Percentiles rank a stretch among this genome's conserved stretches.
Conservation (phyloP, 2,888 invertebrate genomes). For the Athetis lepigone region DNA sequence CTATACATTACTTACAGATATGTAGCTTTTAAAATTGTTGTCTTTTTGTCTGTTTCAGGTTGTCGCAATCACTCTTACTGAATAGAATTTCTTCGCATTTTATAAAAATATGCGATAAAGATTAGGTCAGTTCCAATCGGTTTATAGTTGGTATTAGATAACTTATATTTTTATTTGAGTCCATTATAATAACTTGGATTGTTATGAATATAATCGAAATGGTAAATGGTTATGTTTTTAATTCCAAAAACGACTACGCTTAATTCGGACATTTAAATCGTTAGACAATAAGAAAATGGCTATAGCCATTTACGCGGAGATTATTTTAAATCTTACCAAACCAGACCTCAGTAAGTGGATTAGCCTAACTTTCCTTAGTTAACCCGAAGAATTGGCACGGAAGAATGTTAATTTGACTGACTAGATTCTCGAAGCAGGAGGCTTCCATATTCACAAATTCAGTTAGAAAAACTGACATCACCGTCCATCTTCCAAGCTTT, state of each 20-base stretch:
- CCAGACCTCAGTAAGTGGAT: constrained; percentile 27
- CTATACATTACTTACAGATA: too few species aligned
- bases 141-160: too few species aligned
- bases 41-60: too few species aligned
- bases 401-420: not conserved
- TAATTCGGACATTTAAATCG: constrained; percentile 20
- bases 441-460: not conserved
- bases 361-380: constrained; percentile 15
- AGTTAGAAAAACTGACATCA: constrained; percentile 6
- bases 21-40: too few species aligned
- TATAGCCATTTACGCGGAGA: constrained; percentile 23
- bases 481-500: constrained; percentile 32
- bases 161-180: too few species aligned
- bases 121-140: too few species aligned
- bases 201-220: constrained; percentile 9
- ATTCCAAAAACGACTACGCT: constrained; percentile 29
- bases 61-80: too few species aligned
- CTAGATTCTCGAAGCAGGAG: too few species aligned
- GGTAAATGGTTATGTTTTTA: constrained; percentile 4
- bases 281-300: constrained; percentile 30
- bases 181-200: not conserved
- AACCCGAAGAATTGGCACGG: not conserved
- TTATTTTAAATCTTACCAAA: constrained; percentile 32
- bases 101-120: too few species aligned
- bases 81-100: too few species aligned